phyloP scores from a whole-genome alignment of 2,113 vertebrate species.

The Orthonyx spaldingii region DNA sequence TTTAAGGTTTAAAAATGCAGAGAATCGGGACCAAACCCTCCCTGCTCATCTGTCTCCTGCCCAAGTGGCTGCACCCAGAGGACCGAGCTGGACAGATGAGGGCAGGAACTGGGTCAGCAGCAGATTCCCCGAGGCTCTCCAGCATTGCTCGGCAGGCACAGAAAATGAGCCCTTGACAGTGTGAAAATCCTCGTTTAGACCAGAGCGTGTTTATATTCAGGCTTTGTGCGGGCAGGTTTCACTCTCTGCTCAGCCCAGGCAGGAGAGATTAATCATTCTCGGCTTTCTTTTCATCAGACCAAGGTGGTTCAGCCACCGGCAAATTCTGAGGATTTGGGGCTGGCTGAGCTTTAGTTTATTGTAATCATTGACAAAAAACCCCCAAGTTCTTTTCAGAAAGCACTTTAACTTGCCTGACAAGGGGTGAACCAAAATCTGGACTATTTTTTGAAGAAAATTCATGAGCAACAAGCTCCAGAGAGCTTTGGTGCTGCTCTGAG shows the following conservation, averaged over 20 bases:
- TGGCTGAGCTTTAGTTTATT: background rate
- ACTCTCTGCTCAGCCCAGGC: background rate
- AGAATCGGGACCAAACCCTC: fast-evolving
- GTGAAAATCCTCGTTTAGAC: background rate
- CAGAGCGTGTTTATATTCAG: background rate
- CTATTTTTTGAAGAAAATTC: background rate
- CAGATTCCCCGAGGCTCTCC: background rate
- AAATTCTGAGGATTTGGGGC: background rate
- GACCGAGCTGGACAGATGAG: background rate
- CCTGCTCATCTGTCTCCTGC: background rate
- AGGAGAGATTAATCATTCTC: background rate
- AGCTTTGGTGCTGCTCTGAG: background rate
- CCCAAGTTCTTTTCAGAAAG: background rate
- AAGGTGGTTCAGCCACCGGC: background rate
- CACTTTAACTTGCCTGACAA: background rate
- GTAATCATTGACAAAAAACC: background rate
- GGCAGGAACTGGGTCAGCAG: background rate
- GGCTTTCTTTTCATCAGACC: background rate
- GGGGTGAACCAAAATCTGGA: background rate
- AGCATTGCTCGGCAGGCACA: background rate
- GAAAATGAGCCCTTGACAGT: background rate
- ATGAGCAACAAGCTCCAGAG: background rate
- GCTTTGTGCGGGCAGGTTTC: background rate
- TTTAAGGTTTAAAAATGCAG: background rate
- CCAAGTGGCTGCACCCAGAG: background rate